Percentiles rank a stretch among this genome's conserved stretches.
These are phyloP conservation scores for Gambusia affinis DNA, from an alignment of 2,113 vertebrate species.

Conservation along the genomic window DNA sequence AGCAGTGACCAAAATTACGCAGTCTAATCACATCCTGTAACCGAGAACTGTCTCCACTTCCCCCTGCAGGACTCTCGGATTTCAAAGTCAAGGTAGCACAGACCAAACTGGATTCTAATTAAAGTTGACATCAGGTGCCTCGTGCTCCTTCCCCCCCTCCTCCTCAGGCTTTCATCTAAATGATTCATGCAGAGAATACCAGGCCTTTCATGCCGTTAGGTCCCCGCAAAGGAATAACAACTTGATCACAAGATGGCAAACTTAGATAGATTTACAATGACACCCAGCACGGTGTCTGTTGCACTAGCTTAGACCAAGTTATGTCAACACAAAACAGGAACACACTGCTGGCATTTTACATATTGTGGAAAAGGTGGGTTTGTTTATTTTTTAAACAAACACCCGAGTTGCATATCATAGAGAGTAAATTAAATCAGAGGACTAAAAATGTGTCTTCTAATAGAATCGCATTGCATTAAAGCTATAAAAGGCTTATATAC, in stretches of 20 bases:
- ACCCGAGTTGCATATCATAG: slow-evolving; percentile 33
- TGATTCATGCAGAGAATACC: slow-evolving; percentile 77
- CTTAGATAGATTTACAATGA: slow-evolving; percentile 67
- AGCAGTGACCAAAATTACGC: slow-evolving; percentile 45
- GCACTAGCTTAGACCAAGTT: slow-evolving; percentile 54
- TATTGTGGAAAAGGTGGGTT: slow-evolving; percentile 3
- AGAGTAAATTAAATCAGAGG: slow-evolving; percentile 57
- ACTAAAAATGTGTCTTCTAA: slow-evolving; percentile 54
- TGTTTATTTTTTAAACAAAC: slow-evolving; percentile 15
- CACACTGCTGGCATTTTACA: slow-evolving; percentile 37
- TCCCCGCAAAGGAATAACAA: slow-evolving; percentile 74
- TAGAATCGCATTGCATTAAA: slow-evolving; percentile 36
- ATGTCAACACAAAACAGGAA: slow-evolving; percentile 45
- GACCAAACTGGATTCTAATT: slow-evolving; percentile 80
- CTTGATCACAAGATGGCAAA: slow-evolving; percentile 70
- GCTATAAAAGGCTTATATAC: slow-evolving; percentile 20
- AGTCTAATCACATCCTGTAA: slow-evolving; percentile 73
- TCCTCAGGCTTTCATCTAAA: slow-evolving; percentile 77
- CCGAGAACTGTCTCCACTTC: slow-evolving; percentile 62
- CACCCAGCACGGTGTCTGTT: slow-evolving; percentile 61
- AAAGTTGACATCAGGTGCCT: slow-evolving; percentile 80
- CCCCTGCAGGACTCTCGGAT: slow-evolving; percentile 71
- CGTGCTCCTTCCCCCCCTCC: slow-evolving; percentile 49
- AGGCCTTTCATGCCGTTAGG: slow-evolving; percentile 68
- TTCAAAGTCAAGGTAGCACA: slow-evolving; percentile 77